Conservation (phyloP, 1,140 invertebrate genomes). For the Dreissena rostriformis region DNA sequence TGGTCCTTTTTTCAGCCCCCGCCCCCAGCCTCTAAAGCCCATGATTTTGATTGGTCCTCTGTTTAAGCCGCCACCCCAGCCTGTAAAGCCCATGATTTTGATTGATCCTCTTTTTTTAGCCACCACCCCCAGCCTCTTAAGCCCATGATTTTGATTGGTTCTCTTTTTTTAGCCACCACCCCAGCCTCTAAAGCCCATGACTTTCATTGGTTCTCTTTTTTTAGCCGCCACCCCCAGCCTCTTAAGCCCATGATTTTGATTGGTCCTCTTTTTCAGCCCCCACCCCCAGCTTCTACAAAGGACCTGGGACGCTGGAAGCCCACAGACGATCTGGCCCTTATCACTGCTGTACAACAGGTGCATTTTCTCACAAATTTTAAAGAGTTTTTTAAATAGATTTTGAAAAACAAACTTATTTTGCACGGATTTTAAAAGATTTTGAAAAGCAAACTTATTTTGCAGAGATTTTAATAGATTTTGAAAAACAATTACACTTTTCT, state of each 20-base stretch:
- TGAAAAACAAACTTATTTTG: too few species aligned
- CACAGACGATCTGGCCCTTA: constrained; percentile 95
- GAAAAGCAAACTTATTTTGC: too few species aligned
- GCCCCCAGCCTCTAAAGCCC: constrained; percentile 39
- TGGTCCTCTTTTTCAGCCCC: constrained; percentile 20
- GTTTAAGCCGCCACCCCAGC: constrained; percentile 46
- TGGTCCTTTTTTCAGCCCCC: constrained; percentile 27
- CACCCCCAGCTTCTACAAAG: constrained; percentile 57
- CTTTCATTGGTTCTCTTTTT: not conserved
- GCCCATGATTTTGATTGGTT: too few species aligned
- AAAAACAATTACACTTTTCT: too few species aligned
- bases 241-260: not conserved
- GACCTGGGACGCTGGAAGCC: constrained; percentile 98
- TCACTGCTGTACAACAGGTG: constrained; percentile 94
- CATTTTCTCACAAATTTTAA: too few species aligned
- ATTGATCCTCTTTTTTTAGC: constrained; percentile 2
- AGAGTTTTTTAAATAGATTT: too few species aligned
- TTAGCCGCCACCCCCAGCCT: constrained; percentile 52
- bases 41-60: too few species aligned
- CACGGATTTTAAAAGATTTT: too few species aligned
- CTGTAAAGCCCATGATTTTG: too few species aligned
- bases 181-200: constrained; percentile 31
- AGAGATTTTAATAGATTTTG: too few species aligned
- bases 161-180: constrained; percentile 32
- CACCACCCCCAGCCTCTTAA: constrained; percentile 51